Conservation (phyloP, 2,113 vertebrate species). For the Myrmecophaga tridactyla region DNA sequence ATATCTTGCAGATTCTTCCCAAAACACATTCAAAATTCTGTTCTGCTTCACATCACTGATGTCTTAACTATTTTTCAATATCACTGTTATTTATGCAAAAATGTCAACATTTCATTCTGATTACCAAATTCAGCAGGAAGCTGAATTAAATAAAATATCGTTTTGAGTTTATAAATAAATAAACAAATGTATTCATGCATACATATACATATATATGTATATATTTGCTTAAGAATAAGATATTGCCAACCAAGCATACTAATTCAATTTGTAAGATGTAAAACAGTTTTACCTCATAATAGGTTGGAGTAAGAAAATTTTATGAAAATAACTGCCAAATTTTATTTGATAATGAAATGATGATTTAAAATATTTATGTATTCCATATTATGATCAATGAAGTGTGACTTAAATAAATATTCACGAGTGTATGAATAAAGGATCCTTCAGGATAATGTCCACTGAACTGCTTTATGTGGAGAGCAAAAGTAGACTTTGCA, state of each 20-base stretch:
- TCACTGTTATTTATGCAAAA: neutral
- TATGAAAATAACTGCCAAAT: neutral
- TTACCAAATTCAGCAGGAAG: neutral
- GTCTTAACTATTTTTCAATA: neutral
- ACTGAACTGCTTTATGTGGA: neutral
- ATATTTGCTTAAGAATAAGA: neutral
- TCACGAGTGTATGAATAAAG: neutral
- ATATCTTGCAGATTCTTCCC: neutral
- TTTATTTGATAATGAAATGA: neutral
- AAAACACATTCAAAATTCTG: neutral
- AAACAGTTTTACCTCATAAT: neutral
- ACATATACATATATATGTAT: neutral
- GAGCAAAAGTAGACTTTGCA: neutral
- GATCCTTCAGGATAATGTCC: neutral
- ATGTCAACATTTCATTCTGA: neutral
- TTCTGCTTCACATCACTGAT: neutral
- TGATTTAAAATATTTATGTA: neutral
- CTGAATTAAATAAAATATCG: conserved; percentile 6
- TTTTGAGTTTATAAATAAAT: neutral
- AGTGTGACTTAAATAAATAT: neutral
- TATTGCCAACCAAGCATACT: neutral
- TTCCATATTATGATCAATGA: neutral
- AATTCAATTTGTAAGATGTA: neutral
- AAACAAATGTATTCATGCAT: neutral
- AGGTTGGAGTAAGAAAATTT: neutral